Evolutionary conservation across 2,888 invertebrate genomes (phyloP), one percentile per base, ranked within the genome.

Genomic region (Conops quadrifasciatus): DNA sequence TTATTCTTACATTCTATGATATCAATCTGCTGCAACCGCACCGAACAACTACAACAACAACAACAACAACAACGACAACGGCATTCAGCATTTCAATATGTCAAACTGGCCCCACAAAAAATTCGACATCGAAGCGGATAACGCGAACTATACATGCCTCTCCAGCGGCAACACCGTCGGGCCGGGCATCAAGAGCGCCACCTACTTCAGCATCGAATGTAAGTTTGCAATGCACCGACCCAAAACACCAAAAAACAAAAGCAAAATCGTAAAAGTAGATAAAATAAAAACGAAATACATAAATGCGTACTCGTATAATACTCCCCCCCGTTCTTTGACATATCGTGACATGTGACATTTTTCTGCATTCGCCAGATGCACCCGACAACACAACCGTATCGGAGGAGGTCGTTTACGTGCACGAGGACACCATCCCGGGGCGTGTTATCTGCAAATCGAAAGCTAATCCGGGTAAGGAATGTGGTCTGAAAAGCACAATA

Each of bases 141-240:
- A 93, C 76, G 92, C 92, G 65, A 91, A 92, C 83, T 96, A 95
- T 86, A 93, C 93, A 30, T 96, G 96, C 85, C 89, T 91, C 75
- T 94, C 94, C 73, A 92, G 91, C 5, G 87, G 89, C 58, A 95
- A 94, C 85, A 88, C 89, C 5, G 92, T 93, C 63, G 95, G 96
- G 0, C 88, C 90, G 0, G 92, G 94, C 2, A 95, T 96, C 74
- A 91, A 91, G 79, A 94, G 93, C 82, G 92, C 91, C 70, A 94
- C 95, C 53, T 91, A 92, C 81, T 94, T 96, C 80, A 92, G 93
- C 73, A 94, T 96, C 26, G 95, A 96, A 87, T 96, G 96, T 96
- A 85, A 91, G 94, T 77, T 69, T 65, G 62, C 43, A 26, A 58
- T 59, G 49, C 19, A 47, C 43, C 2, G 36, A n/a, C 43, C 51